Evolutionary conservation across 2,113 vertebrate genomes (phyloP), one percentile per base, ranked within the genome.

Genomic region (Chelonoidis abingdonii): DNA sequence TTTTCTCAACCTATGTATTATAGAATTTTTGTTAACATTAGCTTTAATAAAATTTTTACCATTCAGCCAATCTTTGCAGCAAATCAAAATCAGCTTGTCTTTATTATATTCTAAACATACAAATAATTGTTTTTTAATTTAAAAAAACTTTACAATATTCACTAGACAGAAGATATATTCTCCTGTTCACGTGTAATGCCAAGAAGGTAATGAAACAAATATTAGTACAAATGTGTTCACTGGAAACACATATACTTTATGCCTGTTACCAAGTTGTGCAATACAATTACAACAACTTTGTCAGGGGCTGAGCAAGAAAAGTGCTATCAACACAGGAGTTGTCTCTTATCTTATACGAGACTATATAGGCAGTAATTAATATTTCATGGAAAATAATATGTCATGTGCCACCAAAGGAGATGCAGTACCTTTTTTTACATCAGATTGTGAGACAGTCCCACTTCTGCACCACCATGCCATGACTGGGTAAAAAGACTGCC

Each of bases 151-250:
- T 54, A 54, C n/a, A 12, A 1, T 35, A 89, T 47, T 78, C 65
- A 59, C 80, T 47, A 88, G 69, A 14, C 11, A 19, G 35, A 69
- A 35, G 16, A 69, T n/a, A 25, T 1, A 2, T 80, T 56, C 62
- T 75, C 17, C 59, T 53, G 56, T 0, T 0, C 1, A 65, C 0
- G 0, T 0, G 0, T 19, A 35, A 29, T 5, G 53, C 9, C 80
- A 84, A 84, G 7, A 90, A 79, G 41, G 78, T 6, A 88, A 80
- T 0, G 14, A 8, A 24, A 65, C 4, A 69, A n/a, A 69, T 19
- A 35, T n/a, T n/a, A 41, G 38, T 41, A 24, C 22, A 44, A 76
- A 76, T 25, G 22, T 12, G 38, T 12, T 76, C 21, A 44, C n/a
- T 76, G 72, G 44, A 76, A 76, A 76, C n/a, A 44, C 5, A 11